Conservation (phyloP, 2,888 invertebrate genomes). For the Tipula helvola region DNA sequence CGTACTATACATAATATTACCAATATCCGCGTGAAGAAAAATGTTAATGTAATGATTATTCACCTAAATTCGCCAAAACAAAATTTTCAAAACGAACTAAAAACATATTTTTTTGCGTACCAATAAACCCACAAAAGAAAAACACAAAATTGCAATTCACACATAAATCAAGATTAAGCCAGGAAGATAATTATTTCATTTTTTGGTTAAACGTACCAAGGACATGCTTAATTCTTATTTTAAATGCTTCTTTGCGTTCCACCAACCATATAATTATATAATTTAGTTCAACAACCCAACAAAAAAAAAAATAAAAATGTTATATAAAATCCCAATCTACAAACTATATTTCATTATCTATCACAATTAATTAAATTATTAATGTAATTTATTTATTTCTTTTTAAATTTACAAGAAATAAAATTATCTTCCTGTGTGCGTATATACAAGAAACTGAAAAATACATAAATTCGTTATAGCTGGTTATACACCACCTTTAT, state of each 20-base stretch:
- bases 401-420: background rate
- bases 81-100: background rate
- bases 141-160: background rate
- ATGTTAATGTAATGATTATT: background rate
- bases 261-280: background rate
- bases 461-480: constrained; percentile 4
- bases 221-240: background rate
- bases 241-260: background rate
- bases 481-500: background rate
- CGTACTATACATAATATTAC: too few relatives aligned
- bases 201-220: background rate
- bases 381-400: background rate
- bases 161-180: background rate
- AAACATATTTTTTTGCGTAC: background rate
- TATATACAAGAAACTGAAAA: background rate
- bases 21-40: too few relatives aligned
- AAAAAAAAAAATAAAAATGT: background rate
- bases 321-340: background rate
- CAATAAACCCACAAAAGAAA: background rate
- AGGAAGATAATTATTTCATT: background rate
- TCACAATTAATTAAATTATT: constrained; percentile 4
- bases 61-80: background rate
- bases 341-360: background rate
- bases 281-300: background rate
- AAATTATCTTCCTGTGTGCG: background rate